Evolutionary conservation across 2,888 invertebrate genomes (phyloP).

Genomic region (Dendrolimus houi): DNA sequence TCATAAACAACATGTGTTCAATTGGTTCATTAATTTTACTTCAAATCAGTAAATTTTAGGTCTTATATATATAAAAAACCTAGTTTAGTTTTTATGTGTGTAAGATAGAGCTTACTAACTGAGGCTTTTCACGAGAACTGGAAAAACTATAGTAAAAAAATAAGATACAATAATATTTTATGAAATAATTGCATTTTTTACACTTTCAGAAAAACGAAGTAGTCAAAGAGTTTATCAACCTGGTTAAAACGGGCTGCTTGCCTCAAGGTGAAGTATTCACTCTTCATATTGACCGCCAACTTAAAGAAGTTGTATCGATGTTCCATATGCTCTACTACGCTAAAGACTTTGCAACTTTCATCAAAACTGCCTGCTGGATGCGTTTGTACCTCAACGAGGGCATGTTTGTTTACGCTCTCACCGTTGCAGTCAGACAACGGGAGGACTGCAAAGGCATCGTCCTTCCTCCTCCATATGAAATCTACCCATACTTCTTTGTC

Average conservation of each 20-base stretch:
- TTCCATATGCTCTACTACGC: slow-evolving; percentile 74
- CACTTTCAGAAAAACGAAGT: slow-evolving; percentile 68
- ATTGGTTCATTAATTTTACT: no score
- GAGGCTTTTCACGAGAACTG: no score
- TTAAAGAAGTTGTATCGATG: slow-evolving; percentile 66
- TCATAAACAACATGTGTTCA: no score
- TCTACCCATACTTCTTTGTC: slow-evolving; percentile 81
- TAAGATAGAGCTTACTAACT: no score
- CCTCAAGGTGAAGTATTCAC: slow-evolving; percentile 74
- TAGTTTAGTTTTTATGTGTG: no score
- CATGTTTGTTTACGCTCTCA: slow-evolving; percentile 74
- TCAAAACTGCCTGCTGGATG: slow-evolving; percentile 70
- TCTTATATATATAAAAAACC: no score
- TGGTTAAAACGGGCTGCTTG: slow-evolving; percentile 70
- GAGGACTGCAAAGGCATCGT: slow-evolving; percentile 66
- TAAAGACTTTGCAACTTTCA: slow-evolving; percentile 68
- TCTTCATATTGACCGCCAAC: slow-evolving; percentile 61
- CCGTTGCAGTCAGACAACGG: slow-evolving; percentile 69
- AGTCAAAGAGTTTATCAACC: slow-evolving; percentile 74
- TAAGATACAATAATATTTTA: background rate
- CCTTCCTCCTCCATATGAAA: slow-evolving; percentile 75
- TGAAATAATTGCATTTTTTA: background rate
- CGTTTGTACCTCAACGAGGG: slow-evolving; percentile 72
- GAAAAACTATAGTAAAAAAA: background rate
- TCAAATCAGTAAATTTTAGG: no score